Evolutionary conservation across 2,113 vertebrate species (phyloP).

Genomic region (Illadopsis cleaveri): DNA sequence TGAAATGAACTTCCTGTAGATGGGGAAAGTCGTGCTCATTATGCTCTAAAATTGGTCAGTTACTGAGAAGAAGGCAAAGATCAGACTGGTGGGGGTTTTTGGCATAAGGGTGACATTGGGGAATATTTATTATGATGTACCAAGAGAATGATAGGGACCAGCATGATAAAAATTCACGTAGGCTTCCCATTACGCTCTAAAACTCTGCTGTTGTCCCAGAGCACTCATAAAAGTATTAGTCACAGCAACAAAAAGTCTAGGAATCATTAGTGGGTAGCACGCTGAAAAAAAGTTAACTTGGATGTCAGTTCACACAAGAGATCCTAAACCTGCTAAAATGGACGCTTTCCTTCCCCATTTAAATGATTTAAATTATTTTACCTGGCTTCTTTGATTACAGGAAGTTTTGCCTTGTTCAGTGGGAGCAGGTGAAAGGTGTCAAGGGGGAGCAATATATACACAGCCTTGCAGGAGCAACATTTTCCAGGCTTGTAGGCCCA

Average conservation of each 20-base stretch:
- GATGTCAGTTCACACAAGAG: neutral
- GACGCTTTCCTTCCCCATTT: neutral
- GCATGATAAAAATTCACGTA: neutral
- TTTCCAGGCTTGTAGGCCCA: neutral
- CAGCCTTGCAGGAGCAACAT: neutral
- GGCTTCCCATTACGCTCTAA: neutral
- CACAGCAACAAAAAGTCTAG: neutral
- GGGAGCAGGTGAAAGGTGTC: neutral
- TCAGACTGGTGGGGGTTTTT: neutral
- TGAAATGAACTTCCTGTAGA: neutral
- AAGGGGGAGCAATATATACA: neutral
- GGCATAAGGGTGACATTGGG: neutral
- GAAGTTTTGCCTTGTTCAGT: neutral
- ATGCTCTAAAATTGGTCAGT: neutral
- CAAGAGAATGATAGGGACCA: neutral
- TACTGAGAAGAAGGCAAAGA: neutral
- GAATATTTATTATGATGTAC: neutral
- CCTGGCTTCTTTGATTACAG: neutral
- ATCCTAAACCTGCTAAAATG: neutral
- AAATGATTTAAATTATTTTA: neutral
- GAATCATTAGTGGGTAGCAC: neutral
- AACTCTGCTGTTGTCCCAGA: neutral
- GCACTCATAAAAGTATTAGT: constrained; percentile 20
- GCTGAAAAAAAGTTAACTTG: neutral
- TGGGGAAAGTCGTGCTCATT: neutral